Evolutionary conservation across 2,113 vertebrate genomes (phyloP), one percentile per base, ranked within the genome.

Genomic region (Syngnathus scovelli): DNA sequence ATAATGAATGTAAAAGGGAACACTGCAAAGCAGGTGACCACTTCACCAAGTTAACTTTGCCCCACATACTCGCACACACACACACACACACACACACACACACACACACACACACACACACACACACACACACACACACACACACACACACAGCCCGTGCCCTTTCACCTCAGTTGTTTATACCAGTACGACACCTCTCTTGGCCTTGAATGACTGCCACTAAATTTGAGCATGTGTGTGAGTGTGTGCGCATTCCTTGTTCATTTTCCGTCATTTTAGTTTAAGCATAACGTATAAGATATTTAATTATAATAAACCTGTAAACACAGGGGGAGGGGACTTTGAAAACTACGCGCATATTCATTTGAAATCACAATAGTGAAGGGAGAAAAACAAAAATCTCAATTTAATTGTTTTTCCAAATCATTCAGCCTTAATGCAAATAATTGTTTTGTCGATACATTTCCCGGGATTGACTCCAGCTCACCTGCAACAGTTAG

Each of bases 131-230:
- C 27, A 3, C 27, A 33, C 27, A 51, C 23, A 48, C 64, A 16
- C 3, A 10, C 36, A 23, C 49, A 39, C 7, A 11, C 61, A 38
- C 54, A 62, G 48, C 43, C 27, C 1, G 2, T 68, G 54, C 67
- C 67, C 64, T 76, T 77, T 73, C 52, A 69, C 51, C 82, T 44
- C 65, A 78, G 72, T 83, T 88, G 81, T 89, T 84, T 84, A 82
- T 82, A 69, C 76, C 82, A 82, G 78, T 74, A 68, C 2, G 69
- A 61, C 70, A 72, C 41, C 10, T 77, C 68, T 49, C 69, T 77
- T 76, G 60, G 27, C 27, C 66, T 59, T 71, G 67, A 74, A 58
- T 73, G 65, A 52, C 70, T 59, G 73, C 66, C 61, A 51, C 46
- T 81, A 58, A 68, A 41, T 71, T 54, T 70, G 63, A 65, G 79